Evolutionary conservation across 2,888 invertebrate species (phyloP).

Genomic region (Drosophila macrospina): DNA sequence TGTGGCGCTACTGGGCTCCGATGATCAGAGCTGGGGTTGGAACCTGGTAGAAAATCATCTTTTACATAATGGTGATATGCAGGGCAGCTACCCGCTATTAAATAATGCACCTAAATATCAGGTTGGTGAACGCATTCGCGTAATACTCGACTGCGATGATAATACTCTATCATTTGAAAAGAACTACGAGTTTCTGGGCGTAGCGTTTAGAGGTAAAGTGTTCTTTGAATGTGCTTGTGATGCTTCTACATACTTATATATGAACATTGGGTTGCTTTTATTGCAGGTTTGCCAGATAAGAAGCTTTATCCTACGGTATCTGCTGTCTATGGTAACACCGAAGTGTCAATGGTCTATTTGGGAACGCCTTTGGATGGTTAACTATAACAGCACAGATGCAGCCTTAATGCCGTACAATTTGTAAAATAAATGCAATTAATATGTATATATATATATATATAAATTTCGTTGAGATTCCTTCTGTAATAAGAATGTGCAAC

Average conservation of each 20-base stretch:
- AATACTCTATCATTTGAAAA: slow-evolving; percentile 98
- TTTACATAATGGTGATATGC: slow-evolving; percentile 97
- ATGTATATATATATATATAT: slow-evolving; percentile 21
- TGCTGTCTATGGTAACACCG: slow-evolving; percentile 99
- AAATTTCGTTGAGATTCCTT: slow-evolving; percentile 37
- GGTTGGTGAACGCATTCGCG: slow-evolving; percentile 98
- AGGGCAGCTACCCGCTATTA: slow-evolving; percentile 96
- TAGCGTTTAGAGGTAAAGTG: slow-evolving; percentile 94
- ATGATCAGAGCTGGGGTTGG: slow-evolving; percentile 99
- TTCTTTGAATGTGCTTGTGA: background rate
- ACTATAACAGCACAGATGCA: slow-evolving; percentile 73
- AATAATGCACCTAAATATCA: slow-evolving; percentile 99
- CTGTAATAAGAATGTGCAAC: slow-evolving; percentile 31
- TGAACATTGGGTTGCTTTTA: background rate
- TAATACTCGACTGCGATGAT: slow-evolving; percentile 99
- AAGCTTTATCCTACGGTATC: slow-evolving; percentile 98
- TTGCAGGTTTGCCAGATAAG: slow-evolving; percentile 94
- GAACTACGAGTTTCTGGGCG: slow-evolving; percentile 98
- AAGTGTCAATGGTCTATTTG: slow-evolving; percentile 99
- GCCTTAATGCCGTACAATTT: slow-evolving; percentile 73
- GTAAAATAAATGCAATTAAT: slow-evolving; percentile 52
- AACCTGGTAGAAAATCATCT: slow-evolving; percentile 99
- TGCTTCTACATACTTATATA: background rate
- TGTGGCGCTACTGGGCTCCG: slow-evolving; percentile 96
- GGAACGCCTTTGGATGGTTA: slow-evolving; percentile 98